Evolutionary conservation across 2,113 vertebrate species (phyloP).

Genomic region (Struthidea cinerea): DNA sequence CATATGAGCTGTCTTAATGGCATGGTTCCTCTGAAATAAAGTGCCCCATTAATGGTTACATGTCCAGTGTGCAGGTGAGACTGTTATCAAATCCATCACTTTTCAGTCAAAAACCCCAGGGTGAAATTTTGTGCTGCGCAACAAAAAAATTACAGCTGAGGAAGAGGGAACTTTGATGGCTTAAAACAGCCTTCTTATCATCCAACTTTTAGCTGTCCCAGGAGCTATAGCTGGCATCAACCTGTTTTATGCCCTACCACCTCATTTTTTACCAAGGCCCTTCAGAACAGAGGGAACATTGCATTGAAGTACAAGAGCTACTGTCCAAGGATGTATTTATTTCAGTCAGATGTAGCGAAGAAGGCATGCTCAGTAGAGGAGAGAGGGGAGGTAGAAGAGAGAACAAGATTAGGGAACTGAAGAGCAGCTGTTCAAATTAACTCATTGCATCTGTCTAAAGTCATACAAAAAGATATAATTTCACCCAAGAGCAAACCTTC

Average conservation of each 20-base stretch:
- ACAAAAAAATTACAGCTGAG: neutral
- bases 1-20: neutral
- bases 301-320: neutral
- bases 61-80: neutral
- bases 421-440: conserved; percentile 31
- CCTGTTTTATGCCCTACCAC: neutral
- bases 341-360: neutral
- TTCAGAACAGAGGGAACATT: neutral
- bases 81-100: neutral
- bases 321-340: neutral
- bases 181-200: neutral
- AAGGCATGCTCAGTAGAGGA: neutral
- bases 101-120: neutral
- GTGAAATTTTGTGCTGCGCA: neutral
- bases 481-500: conserved; percentile 29
- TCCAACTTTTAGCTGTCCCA: neutral
- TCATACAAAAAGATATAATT: conserved; percentile 35
- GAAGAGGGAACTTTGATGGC: neutral
- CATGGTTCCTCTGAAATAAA: neutral
- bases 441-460: conserved; percentile 37
- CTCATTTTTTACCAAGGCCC: neutral
- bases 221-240: neutral
- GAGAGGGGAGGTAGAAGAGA: neutral
- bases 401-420: neutral
- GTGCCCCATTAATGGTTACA: neutral